Evolutionary conservation across 2,888 invertebrate species (phyloP).

Genomic region (Griposia aprilina): DNA sequence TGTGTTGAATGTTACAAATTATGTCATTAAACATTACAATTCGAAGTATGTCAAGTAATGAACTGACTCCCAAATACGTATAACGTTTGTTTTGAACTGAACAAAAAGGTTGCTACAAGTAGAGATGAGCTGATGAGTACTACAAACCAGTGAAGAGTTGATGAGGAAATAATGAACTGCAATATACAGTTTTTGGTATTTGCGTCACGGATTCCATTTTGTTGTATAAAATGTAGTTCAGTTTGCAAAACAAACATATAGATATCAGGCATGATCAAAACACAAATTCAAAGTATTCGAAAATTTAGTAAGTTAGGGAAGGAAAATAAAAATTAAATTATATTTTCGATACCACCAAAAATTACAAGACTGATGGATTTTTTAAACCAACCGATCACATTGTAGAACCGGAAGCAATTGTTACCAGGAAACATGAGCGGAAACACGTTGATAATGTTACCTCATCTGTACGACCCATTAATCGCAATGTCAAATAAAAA

Average conservation of each 20-base stretch:
- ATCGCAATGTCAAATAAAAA: slow-evolving; percentile 79
- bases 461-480: slow-evolving; percentile 77
- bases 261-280: neutral
- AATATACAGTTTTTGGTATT: slow-evolving; percentile 41
- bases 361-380: slow-evolving; percentile 33
- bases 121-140: slow-evolving; percentile 28
- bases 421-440: slow-evolving; percentile 82
- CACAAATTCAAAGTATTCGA: neutral
- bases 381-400: slow-evolving; percentile 59
- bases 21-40: slow-evolving; percentile 19
- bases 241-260: neutral
- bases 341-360: neutral
- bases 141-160: slow-evolving; percentile 44
- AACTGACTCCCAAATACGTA: slow-evolving; percentile 25
- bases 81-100: slow-evolving; percentile 23
- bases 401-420: slow-evolving; percentile 81
- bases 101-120: slow-evolving; percentile 23
- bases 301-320: neutral
- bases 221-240: slow-evolving; percentile 27
- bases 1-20: slow-evolving; percentile 29
- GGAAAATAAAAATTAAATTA: neutral
- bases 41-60: slow-evolving; percentile 33
- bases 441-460: slow-evolving; percentile 77
- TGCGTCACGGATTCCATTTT: slow-evolving; percentile 26
- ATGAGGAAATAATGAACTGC: slow-evolving; percentile 62